phyloP scores from a whole-genome alignment of 1,140 invertebrate species.

The Drosophila miranda region DNA sequence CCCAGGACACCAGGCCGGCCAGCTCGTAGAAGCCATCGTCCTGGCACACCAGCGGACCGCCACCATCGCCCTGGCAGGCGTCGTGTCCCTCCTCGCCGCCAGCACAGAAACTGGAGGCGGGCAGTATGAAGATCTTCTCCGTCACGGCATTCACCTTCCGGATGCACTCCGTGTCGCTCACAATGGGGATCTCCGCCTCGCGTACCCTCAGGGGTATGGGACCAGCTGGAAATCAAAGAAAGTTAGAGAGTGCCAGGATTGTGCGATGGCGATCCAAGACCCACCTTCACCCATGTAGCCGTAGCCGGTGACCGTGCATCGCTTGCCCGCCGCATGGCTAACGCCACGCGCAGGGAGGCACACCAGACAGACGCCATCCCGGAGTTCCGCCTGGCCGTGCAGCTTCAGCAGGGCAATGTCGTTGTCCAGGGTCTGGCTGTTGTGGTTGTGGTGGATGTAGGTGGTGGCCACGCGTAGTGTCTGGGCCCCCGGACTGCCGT shows the following conservation, averaged over 20 bases:
- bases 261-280: constrained; percentile 24
- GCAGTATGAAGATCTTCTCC: constrained; percentile 96
- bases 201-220: constrained; percentile 94
- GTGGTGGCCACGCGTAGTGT: constrained; percentile 94
- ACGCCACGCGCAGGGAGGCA: constrained; percentile 93
- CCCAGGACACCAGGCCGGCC: constrained; percentile 92
- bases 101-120: constrained; percentile 95
- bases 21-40: constrained; percentile 96
- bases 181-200: constrained; percentile 95
- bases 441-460: constrained; percentile 98
- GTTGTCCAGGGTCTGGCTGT: constrained; percentile 97
- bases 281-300: constrained; percentile 97
- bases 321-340: constrained; percentile 92
- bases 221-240: constrained; percentile 86
- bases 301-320: constrained; percentile 96
- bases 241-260: too few relatives aligned
- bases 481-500: constrained; percentile 93
- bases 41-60: constrained; percentile 94
- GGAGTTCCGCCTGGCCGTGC: constrained; percentile 93
- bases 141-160: constrained; percentile 96
- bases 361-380: constrained; percentile 88
- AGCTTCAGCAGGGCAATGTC: constrained; percentile 97
- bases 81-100: constrained; percentile 96
- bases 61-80: constrained; percentile 96
- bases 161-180: constrained; percentile 95